Conservation (phyloP, 1,140 invertebrate species). For the Rhopalosiphum padi region DNA sequence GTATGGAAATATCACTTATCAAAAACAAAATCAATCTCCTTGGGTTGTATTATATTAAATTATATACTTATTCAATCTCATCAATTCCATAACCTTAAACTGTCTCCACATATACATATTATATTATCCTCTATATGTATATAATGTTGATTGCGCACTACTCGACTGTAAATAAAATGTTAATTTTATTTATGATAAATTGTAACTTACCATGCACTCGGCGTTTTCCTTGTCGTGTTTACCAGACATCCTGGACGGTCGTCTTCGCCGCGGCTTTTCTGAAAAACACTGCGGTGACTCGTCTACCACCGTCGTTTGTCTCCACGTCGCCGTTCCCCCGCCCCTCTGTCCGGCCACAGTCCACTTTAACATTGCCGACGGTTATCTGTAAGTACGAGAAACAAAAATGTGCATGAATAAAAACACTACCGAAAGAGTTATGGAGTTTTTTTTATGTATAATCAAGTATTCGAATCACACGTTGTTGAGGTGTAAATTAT, state of each 20-base stretch:
- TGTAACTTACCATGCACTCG: neutral
- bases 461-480: neutral
- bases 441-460: neutral
- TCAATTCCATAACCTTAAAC: neutral
- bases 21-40: neutral
- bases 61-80: neutral
- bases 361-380: conserved; percentile 51
- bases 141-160: neutral
- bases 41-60: neutral
- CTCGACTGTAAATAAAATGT: neutral
- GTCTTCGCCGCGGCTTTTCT: conserved; percentile 23
- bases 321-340: conserved; percentile 9
- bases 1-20: neutral
- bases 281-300: conserved; percentile 8
- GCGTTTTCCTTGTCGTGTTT: conserved; percentile 35
- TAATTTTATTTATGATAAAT: neutral
- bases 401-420: neutral
- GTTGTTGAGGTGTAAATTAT: neutral
- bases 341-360: conserved; percentile 40
- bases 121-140: neutral
- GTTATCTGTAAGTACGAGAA: conserved; percentile 8
- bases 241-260: conserved; percentile 21
- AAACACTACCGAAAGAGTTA: neutral
- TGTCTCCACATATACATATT: neutral
- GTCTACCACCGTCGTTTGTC: conserved; percentile 18